These are phyloP conservation scores for Oncorhynchus clarkii DNA, from an alignment of 2,113 vertebrate species.

Conservation along the genomic window DNA sequence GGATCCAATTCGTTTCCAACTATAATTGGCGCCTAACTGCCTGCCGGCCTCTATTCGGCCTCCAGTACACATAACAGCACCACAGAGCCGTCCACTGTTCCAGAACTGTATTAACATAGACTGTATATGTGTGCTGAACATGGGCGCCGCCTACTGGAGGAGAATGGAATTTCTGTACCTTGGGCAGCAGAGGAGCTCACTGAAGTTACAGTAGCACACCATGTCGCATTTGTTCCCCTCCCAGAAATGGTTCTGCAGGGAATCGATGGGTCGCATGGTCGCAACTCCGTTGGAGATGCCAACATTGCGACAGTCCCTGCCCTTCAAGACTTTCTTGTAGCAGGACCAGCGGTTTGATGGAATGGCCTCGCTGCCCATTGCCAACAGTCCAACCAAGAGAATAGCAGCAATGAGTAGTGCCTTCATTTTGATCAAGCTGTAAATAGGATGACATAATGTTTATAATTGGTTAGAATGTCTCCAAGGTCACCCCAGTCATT, in stretches of 20 bases:
- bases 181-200: constrained; percentile 81
- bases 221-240: constrained; percentile 73
- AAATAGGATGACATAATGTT: neutral
- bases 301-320: constrained; percentile 68
- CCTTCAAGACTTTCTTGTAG: constrained; percentile 71
- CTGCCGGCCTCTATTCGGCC: no score
- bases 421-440: constrained; percentile 55
- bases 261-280: constrained; percentile 58
- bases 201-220: constrained; percentile 80
- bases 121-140: neutral
- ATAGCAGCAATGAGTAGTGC: constrained; percentile 29
- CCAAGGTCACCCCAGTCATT: no score
- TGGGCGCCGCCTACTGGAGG: constrained; percentile 23
- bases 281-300: constrained; percentile 53
- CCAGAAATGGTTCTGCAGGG: constrained; percentile 76
- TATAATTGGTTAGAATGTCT: no score
- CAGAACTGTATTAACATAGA: neutral
- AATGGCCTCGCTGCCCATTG: constrained; percentile 11
- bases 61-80: neutral
- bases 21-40: no score
- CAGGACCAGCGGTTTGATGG: constrained; percentile 69
- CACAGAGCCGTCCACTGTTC: constrained; percentile 3
- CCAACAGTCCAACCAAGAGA: constrained; percentile 62
- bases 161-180: constrained; percentile 69
- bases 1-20: neutral